Conservation (phyloP, 1,140 invertebrate species). For the Proctacanthus coquilletti region DNA sequence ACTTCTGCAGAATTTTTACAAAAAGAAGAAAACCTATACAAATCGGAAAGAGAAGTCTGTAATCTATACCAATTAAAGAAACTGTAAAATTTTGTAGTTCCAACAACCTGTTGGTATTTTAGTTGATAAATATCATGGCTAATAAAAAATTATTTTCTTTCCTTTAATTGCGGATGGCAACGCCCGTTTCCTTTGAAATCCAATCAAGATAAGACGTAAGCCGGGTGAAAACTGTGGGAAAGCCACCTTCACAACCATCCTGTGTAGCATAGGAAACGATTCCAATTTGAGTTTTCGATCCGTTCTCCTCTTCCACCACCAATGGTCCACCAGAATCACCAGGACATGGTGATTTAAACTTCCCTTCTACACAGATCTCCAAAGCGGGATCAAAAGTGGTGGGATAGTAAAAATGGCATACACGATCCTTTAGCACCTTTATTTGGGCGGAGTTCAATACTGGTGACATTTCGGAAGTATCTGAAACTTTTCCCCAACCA, state of each 20-base stretch:
- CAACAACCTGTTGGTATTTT: too few species aligned
- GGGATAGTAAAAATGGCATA: neutral
- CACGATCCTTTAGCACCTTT: neutral
- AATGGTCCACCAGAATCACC: slow-evolving; percentile 29
- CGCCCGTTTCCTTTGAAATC: slow-evolving; percentile 20
- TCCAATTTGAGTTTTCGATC: slow-evolving; percentile 28
- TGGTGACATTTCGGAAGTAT: slow-evolving; percentile 4
- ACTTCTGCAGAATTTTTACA: too few species aligned
- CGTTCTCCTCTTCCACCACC: slow-evolving; percentile 8
- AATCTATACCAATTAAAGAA: too few species aligned
- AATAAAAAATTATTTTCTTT: too few species aligned
- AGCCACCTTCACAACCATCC: slow-evolving; percentile 32
- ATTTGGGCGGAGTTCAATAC: neutral
- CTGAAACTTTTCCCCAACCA: slow-evolving; percentile 13
- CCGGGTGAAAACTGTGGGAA: slow-evolving; percentile 33
- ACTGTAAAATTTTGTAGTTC: too few species aligned
- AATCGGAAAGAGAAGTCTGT: too few species aligned
- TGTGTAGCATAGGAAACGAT: slow-evolving; percentile 34
- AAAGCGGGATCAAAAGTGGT: neutral
- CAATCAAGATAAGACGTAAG: slow-evolving; percentile 35
- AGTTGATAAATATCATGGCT: too few species aligned
- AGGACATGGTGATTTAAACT: slow-evolving; percentile 12
- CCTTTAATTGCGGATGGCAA: too few species aligned
- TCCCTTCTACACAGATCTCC: slow-evolving; percentile 15
- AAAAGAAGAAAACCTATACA: too few species aligned